Evolutionary conservation across 2,797 vertebrate species (phyloP), one percentile per base, ranked within the genome.

Genomic region (Sebastolobus altivelis): DNA sequence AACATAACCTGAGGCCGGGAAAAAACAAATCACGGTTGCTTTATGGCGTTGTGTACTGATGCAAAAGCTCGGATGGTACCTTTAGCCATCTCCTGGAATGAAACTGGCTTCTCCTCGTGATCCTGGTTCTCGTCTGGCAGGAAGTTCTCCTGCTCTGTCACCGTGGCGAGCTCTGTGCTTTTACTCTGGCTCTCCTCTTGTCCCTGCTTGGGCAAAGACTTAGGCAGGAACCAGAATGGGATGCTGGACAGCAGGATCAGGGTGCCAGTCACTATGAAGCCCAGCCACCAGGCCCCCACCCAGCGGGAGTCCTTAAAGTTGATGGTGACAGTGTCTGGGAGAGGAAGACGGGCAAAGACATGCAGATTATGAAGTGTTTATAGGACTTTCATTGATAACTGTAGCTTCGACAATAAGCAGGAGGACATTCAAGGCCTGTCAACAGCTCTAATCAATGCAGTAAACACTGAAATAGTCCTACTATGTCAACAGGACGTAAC

Each of bases 281-380:
- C 97, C 37, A 97, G 80, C 97, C 97, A 98, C 97, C 97, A 98
- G 43, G 97, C 97, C 1, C 97, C 97, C 25, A 97, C 97, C 97
- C 97, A 98, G 43, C 97, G 97, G 1, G 95, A 94, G 79, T 97
- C 97, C 74, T 94, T 95, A 18, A 97, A 82, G 84, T 91, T 96
- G 81, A 98, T 98, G 66, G 94, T 93, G 85, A 97, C 87, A 5
- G 20, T 90, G 11, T 96, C 97, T 98, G 93, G 20, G 74, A 84
- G 75, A 70, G 27, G 55, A 12, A 69, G n/a, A 76, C 3, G 8
- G 37, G 16, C 35, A n/a, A 63, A 20, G 14, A 67, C 8, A 4
- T n/a, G 0, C 10, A 9, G 38, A 43, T 81, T 63, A 25, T 31
- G 1, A 31, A 43, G 27, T 72, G 11, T 43, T 7, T 35, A 6